Evolutionary conservation across 1,140 invertebrate genomes (phyloP).

Genomic region (Aplysia californica): DNA sequence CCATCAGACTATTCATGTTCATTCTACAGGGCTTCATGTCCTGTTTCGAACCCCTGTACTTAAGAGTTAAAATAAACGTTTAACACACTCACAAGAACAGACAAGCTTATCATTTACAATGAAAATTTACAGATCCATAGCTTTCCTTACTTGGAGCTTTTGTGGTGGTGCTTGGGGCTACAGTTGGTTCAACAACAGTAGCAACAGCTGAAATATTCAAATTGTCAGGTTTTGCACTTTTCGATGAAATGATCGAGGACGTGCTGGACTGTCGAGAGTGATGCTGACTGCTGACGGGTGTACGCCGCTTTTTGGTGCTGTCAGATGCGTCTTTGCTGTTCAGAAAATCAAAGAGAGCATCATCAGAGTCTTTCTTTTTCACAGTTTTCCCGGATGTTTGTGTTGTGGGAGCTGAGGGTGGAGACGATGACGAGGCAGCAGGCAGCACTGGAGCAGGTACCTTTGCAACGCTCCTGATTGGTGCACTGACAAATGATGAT

Average conservation of each 20-base stretch:
- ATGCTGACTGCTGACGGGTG: constrained; percentile 46
- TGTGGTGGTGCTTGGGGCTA: no score
- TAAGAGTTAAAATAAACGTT: no score
- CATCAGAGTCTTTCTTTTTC: constrained; percentile 68
- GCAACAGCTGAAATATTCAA: no score
- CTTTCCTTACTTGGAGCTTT: no score
- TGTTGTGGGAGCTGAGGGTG: constrained; percentile 33
- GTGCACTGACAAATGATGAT: constrained; percentile 35
- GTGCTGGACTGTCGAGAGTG: constrained; percentile 66
- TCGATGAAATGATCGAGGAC: constrained; percentile 46
- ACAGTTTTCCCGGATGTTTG: constrained; percentile 10
- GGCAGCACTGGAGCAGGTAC: neutral
- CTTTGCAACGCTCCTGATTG: constrained; percentile 21
- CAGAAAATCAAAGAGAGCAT: constrained; percentile 69
- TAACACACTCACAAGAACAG: no score
- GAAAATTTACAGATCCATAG: no score
- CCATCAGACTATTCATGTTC: no score
- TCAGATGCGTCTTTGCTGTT: constrained; percentile 63
- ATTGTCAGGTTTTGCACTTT: constrained; percentile 7
- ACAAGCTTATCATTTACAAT: no score
- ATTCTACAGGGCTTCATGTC: no score
- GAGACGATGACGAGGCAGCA: constrained; percentile 1
- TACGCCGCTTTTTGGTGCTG: constrained; percentile 40
- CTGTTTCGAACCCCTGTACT: no score
- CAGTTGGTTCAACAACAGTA: no score